These are phyloP conservation scores for Salticus scenicus DNA, from an alignment of 2,888 invertebrate species.

Conservation along the genomic window DNA sequence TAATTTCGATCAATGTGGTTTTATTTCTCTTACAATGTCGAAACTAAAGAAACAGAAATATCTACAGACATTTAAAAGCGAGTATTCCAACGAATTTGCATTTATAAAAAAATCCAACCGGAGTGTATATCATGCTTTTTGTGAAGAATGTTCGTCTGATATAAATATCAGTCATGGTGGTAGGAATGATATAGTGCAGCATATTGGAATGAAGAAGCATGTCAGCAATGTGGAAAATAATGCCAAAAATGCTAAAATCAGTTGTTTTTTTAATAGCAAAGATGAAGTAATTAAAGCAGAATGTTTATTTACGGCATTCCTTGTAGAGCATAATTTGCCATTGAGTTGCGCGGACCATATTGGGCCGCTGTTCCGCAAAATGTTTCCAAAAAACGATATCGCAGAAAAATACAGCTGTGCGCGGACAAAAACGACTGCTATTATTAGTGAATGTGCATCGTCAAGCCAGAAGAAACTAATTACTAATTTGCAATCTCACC, in stretches of 20 bases:
- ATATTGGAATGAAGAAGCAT: not conserved
- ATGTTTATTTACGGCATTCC: not conserved
- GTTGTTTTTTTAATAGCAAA: not conserved
- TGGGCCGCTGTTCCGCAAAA: not conserved
- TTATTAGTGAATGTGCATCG: not conserved
- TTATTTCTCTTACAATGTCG: no score
- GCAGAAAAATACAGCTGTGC: not conserved
- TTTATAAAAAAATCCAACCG: not conserved
- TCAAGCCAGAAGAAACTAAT: not conserved
- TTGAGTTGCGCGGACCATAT: slow-evolving; percentile 6
- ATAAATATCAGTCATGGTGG: not conserved
- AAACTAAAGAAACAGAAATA: no score
- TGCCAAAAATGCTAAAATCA: not conserved
- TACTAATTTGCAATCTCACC: not conserved
- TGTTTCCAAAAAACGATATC: not conserved
- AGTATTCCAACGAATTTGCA: not conserved
- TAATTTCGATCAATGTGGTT: no score
- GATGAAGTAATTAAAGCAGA: not conserved
- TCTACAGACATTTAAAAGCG: no score
- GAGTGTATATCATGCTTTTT: not conserved
- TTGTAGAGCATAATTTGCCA: not conserved
- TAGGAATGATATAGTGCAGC: not conserved
- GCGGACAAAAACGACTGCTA: not conserved
- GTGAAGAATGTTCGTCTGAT: not conserved
- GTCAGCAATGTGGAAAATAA: not conserved